Conservation (phyloP, 2,888 invertebrate genomes). For the Sympetrum striolatum region DNA sequence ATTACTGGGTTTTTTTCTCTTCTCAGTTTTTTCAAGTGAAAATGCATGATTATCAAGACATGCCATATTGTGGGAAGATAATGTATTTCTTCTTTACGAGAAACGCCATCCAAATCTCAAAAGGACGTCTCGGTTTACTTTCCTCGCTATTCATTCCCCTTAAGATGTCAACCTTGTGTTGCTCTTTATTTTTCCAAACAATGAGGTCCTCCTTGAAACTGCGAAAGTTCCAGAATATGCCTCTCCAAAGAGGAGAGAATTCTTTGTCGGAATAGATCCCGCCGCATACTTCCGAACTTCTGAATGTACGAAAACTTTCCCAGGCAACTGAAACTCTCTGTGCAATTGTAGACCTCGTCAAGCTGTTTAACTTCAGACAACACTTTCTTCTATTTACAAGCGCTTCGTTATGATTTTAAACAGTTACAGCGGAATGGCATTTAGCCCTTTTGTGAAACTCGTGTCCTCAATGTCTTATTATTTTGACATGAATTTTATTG, state of each 20-base stretch:
- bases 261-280: background rate
- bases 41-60: background rate
- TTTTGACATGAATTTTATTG: too few relatives aligned
- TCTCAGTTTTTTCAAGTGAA: too few relatives aligned
- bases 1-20: too few relatives aligned
- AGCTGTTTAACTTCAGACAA: background rate
- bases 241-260: background rate
- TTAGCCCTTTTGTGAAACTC: too few relatives aligned
- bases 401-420: too few relatives aligned
- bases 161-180: background rate
- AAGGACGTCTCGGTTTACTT: background rate
- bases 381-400: background rate
- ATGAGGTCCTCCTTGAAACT: background rate
- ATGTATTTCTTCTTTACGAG: background rate
- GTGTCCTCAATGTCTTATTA: too few relatives aligned
- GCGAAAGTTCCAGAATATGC: background rate
- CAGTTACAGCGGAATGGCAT: too few relatives aligned
- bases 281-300: background rate
- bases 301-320: background rate
- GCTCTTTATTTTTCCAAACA: background rate
- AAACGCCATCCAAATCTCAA: background rate
- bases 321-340: background rate
- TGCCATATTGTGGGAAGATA: background rate
- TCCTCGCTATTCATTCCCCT: background rate
- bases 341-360: background rate